Base-by-base conservation (phyloP, 2,113 vertebrate species). In the Oostethus manadensis region DNA sequence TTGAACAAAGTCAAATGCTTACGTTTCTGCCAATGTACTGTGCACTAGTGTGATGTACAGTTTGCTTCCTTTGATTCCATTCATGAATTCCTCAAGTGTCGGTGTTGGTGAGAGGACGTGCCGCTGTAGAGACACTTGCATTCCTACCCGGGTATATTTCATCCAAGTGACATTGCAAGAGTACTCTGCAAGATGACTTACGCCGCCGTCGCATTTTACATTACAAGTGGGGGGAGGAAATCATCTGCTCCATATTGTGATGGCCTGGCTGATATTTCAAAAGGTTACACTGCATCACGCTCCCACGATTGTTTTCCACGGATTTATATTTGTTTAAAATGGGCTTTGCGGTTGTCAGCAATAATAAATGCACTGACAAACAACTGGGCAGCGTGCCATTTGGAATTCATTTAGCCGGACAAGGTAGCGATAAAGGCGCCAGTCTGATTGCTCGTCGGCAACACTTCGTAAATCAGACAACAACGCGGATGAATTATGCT, bases 311-410 rank as follows among this genome's bases (percentile, higher is more conserved):
- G 83, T 89, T 88, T 88, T 85, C 77, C 29, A 14, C 64, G 74
- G 88, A 77, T 87, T 88, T 89, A 81, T 88, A 87, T 84, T 87
- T 87, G 80, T 85, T 81, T 85, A 84, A 81, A 81, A 86, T 79
- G 80, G 81, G 80, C 84, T 74, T 81, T 83, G 84, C 69, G 74
- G 80, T 81, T 89, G 88, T 88, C 90, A 79, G 73, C 45, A 71
- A 83, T 89, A 90, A 89, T 82, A 89, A 88, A 88, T 86, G 83
- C 79, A 65, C 75, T 77, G 84, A 87, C 84, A 87, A 87, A 88
- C 84, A 81, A 76, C 81, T 62, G 76, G 84, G 78, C 85, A 70
- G 70, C 4, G 18, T 87, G 85, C 86, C 88, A 88, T 88, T 90
- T 88, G 76, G 80, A 87, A 84, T 88, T 85, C 78, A 78, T 87